A percentile compares a stretch with the other conserved stretches of the same genome.
Conservation (phyloP, 1,140 invertebrate genomes). For the Drosophila jambulina region DNA sequence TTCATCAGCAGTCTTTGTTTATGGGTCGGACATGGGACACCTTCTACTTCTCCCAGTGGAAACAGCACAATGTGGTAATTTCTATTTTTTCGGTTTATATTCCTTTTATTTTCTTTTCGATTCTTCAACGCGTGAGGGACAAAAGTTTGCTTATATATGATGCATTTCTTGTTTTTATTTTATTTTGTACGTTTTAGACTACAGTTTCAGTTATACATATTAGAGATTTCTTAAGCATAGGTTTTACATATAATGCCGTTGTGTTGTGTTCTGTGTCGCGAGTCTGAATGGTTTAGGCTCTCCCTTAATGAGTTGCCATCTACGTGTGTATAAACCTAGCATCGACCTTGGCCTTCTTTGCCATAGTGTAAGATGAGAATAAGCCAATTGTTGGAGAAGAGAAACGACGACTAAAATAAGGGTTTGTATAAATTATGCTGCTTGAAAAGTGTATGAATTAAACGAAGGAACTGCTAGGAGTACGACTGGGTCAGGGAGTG, state of each 20-base stretch:
- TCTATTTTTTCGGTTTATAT: slow-evolving; percentile 28
- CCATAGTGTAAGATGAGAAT: too few relatives aligned
- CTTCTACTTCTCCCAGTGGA: neutral
- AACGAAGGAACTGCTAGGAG: too few relatives aligned
- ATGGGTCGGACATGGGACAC: neutral
- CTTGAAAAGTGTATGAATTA: too few relatives aligned
- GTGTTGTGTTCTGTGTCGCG: slow-evolving; percentile 5
- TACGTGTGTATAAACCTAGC: slow-evolving; percentile 7
- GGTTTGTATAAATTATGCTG: neutral
- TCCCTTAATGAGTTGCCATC: slow-evolving; percentile 5
- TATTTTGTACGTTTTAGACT: slow-evolving; percentile 49
- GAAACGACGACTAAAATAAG: neutral
- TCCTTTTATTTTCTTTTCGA: slow-evolving; percentile 48
- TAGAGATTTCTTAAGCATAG: slow-evolving; percentile 33
- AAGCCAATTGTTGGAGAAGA: neutral
- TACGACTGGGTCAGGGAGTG: neutral
- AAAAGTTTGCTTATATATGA: slow-evolving; percentile 47
- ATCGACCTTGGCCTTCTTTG: slow-evolving; percentile 27
- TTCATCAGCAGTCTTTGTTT: neutral
- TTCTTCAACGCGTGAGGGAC: slow-evolving; percentile 46
- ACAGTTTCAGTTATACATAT: slow-evolving; percentile 43
- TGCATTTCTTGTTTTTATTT: slow-evolving; percentile 33
- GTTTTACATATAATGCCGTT: slow-evolving; percentile 35
- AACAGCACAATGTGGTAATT: neutral
- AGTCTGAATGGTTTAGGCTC: slow-evolving; percentile 11